These are phyloP conservation scores for Clostera curtula DNA, from an alignment of 2,888 invertebrate species.

Conservation along the genomic window DNA sequence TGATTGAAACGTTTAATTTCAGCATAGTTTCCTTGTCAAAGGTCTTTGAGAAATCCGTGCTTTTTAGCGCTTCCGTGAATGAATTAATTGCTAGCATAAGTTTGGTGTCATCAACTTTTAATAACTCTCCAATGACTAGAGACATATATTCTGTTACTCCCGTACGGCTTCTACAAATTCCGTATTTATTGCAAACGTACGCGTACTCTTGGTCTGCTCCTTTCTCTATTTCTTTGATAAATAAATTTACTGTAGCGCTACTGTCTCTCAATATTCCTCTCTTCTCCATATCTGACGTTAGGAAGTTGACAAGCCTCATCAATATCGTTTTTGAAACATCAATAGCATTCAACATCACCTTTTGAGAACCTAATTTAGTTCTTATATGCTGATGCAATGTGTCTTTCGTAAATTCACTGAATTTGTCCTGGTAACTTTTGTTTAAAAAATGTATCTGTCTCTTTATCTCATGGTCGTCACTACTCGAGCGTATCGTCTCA, in stretches of 20 bases:
- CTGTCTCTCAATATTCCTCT: slow-evolving; percentile 12
- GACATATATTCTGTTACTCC: slow-evolving; percentile 26
- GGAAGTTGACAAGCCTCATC: slow-evolving; percentile 27
- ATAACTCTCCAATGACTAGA: slow-evolving; percentile 20
- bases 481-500: slow-evolving; percentile 23
- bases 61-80: slow-evolving; percentile 29
- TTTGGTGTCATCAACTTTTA: slow-evolving; percentile 22
- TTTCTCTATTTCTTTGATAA: slow-evolving; percentile 26
- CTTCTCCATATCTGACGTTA: slow-evolving; percentile 22
- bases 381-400: slow-evolving; percentile 31
- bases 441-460: slow-evolving; percentile 21
- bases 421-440: slow-evolving; percentile 31
- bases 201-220: slow-evolving; percentile 23
- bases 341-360: slow-evolving; percentile 40
- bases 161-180: slow-evolving; percentile 26
- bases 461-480: slow-evolving; percentile 15
- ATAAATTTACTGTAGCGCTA: slow-evolving; percentile 7
- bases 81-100: slow-evolving; percentile 27
- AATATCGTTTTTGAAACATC: slow-evolving; percentile 36
- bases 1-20: slow-evolving; percentile 10
- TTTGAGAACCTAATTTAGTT: slow-evolving; percentile 36
- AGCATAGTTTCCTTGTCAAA: slow-evolving; percentile 15
- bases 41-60: slow-evolving; percentile 13
- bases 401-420: slow-evolving; percentile 28
- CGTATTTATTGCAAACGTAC: slow-evolving; percentile 32